Evolutionary conservation across 2,113 vertebrate genomes (phyloP).

Genomic region (Dascyllus trimaculatus): DNA sequence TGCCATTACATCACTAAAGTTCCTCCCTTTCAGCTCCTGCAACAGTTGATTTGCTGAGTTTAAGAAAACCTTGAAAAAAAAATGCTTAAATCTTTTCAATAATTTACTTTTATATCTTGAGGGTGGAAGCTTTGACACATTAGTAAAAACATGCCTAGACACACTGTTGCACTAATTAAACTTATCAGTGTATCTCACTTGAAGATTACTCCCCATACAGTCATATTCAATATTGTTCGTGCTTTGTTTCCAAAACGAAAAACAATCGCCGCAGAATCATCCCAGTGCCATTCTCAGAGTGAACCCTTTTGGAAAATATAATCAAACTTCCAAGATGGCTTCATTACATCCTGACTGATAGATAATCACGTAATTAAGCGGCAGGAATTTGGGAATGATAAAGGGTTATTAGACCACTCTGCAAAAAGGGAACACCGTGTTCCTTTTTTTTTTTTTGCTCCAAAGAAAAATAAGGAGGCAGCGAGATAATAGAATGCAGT

Average conservation of each 20-base stretch:
- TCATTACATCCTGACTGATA: slow-evolving; percentile 30
- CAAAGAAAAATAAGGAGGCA: slow-evolving; percentile 3
- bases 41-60: no score
- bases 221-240: slow-evolving; percentile 19
- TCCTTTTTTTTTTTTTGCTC: slow-evolving; percentile 13
- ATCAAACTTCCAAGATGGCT: slow-evolving; percentile 44
- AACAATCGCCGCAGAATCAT: slow-evolving; percentile 20
- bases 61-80: no score
- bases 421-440: slow-evolving; percentile 11
- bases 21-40: background rate
- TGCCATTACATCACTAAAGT: background rate
- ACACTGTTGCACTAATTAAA: background rate
- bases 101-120: background rate
- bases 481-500: background rate
- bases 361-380: slow-evolving; percentile 35
- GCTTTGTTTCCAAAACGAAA: slow-evolving; percentile 37
- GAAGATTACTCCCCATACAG: slow-evolving; percentile 10
- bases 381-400: slow-evolving; percentile 37
- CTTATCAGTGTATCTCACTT: slow-evolving; percentile 1
- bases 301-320: slow-evolving; percentile 28
- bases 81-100: no score
- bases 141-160: background rate
- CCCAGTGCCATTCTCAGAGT: slow-evolving; percentile 8
- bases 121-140: slow-evolving; percentile 5
- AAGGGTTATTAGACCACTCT: slow-evolving; percentile 32